Conservation (phyloP, 2,797 vertebrate genomes). For the Lateolabrax maculatus region DNA sequence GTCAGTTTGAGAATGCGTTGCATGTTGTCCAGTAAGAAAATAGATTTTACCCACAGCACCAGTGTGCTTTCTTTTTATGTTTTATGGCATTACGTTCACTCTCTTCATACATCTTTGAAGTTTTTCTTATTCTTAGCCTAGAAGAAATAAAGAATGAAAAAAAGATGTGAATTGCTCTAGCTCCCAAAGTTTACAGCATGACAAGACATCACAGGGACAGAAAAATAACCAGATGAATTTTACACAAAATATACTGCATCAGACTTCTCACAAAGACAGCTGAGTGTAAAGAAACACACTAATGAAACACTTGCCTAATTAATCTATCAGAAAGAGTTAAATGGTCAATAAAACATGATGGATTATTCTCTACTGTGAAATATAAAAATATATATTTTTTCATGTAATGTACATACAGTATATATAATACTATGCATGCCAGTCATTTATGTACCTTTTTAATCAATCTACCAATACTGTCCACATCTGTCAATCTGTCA, state of each 20-base stretch:
- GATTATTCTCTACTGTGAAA: neutral
- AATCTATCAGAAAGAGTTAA: neutral
- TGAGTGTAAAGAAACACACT: neutral
- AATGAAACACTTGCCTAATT: neutral
- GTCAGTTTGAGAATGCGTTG: neutral
- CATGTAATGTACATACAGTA: no score
- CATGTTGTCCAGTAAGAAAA: neutral
- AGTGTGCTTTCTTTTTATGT: conserved; percentile 1
- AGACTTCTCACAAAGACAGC: no score
- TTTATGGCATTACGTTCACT: neutral
- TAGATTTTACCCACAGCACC: neutral
- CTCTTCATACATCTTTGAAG: conserved; percentile 11
- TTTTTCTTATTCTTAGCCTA: neutral
- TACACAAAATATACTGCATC: neutral
- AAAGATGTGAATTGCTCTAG: neutral
- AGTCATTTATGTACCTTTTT: neutral
- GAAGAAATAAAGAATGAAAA: neutral
- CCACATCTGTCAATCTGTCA: no score
- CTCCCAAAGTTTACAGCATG: neutral
- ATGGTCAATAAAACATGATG: neutral
- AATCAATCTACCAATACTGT: neutral
- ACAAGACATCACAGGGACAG: neutral
- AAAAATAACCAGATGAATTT: neutral
- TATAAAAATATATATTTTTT: neutral
- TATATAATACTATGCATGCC: neutral